Conservation (phyloP, 1,140 invertebrate species). For the Drosophila sulfurigaster region DNA sequence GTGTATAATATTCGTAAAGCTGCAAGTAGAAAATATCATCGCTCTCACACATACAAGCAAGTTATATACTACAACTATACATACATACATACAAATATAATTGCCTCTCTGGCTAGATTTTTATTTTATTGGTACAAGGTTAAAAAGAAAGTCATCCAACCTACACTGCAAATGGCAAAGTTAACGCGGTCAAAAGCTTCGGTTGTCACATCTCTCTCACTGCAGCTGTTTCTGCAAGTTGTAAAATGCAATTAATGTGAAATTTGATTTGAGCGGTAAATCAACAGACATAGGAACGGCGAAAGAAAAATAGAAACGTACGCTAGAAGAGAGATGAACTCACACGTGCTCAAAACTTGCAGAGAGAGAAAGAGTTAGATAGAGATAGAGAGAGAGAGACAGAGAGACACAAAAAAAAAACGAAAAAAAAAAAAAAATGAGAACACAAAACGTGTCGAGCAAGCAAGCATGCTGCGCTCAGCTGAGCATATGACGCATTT, state of each 20-base stretch:
- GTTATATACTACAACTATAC: not conserved
- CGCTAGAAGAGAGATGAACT: constrained; percentile 27
- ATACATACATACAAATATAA: constrained; percentile 27
- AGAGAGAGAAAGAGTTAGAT: constrained; percentile 9
- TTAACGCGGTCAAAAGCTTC: constrained; percentile 45
- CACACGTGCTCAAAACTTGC: constrained; percentile 47
- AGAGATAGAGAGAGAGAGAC: not conserved
- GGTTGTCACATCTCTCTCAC: constrained; percentile 30
- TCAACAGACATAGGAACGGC: too few species aligned
- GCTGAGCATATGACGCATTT: constrained; percentile 72
- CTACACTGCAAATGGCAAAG: constrained; percentile 47
- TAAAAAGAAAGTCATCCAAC: constrained; percentile 29
- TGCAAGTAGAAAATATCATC: constrained; percentile 46
- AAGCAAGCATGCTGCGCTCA: constrained; percentile 50
- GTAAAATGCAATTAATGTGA: constrained; percentile 45
- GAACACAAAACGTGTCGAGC: constrained; percentile 4
- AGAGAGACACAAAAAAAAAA: too few species aligned
- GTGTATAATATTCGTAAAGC: constrained; percentile 7
- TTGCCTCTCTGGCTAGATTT: constrained; percentile 48
- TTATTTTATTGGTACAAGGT: constrained; percentile 73
- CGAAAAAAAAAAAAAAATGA: constrained; percentile 13
- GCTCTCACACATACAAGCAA: not conserved
- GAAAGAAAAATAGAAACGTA: too few species aligned
- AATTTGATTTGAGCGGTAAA: constrained; percentile 35
- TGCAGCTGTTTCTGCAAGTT: constrained; percentile 1